phyloP scores from a whole-genome alignment of 1,140 invertebrate genomes.

The Druon quercuslanigerum region DNA sequence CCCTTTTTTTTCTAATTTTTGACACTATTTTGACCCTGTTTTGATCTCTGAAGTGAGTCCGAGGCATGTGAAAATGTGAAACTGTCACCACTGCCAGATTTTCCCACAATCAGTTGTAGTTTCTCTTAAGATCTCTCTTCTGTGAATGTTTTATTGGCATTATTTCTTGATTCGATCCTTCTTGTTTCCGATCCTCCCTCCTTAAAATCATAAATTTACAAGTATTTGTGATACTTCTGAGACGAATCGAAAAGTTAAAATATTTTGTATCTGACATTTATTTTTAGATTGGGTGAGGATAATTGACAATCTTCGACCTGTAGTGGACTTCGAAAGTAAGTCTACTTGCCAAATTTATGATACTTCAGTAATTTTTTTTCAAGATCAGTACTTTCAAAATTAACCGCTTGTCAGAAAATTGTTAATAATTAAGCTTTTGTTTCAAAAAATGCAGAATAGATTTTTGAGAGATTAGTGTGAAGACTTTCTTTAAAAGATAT shows the following conservation, averaged over 20 bases:
- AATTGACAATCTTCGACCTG: slow-evolving; percentile 58
- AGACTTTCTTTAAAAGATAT: neutral
- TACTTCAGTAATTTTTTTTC: no score
- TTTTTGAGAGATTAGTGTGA: neutral
- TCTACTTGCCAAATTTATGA: slow-evolving; percentile 33
- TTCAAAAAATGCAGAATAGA: neutral
- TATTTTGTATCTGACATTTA: slow-evolving; percentile 29
- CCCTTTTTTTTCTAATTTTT: no score
- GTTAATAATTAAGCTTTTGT: neutral
- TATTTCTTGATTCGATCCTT: neutral
- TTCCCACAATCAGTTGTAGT: neutral
- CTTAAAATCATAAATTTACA: no score
- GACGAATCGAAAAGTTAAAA: neutral
- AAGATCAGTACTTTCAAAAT: no score
- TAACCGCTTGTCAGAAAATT: neutral
- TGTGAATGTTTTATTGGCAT: neutral
- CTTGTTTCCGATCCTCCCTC: neutral
- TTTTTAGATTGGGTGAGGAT: slow-evolving; percentile 68
- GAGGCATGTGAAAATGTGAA: no score
- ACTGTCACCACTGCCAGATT: no score
- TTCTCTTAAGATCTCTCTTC: slow-evolving; percentile 13
- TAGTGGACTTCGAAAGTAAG: slow-evolving; percentile 62
- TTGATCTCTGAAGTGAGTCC: no score
- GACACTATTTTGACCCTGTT: no score
- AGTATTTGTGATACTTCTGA: no score